Percentiles rank a stretch among this genome's conserved stretches.
Conservation (phyloP, 2,797 vertebrate species). For the Arrhamphus sclerolepis region DNA sequence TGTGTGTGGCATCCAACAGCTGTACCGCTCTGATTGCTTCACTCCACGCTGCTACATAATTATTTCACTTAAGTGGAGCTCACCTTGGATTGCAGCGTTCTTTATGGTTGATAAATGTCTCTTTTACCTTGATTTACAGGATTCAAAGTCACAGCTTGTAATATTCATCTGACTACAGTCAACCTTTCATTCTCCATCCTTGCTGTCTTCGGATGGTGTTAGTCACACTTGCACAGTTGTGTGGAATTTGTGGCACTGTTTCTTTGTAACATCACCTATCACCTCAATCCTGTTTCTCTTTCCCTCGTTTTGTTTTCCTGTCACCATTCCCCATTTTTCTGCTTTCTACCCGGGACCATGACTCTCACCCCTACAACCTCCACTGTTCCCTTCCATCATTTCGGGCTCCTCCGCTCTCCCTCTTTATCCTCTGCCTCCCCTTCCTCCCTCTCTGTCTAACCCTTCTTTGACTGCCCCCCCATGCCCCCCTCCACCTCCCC, state of each 20-base stretch:
- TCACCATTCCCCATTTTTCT: conserved; percentile 65
- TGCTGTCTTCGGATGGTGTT: conserved; percentile 49
- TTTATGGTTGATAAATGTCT: conserved; percentile 33
- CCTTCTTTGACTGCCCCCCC: conserved; percentile 69
- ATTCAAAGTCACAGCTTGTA: conserved; percentile 41
- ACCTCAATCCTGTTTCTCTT: conserved; percentile 78
- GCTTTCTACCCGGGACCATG: conserved; percentile 58
- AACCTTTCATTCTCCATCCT: conserved; percentile 35
- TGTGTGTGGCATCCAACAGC: conserved; percentile 47
- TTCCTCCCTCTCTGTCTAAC: conserved; percentile 37
- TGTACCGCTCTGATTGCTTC: conserved; percentile 49
- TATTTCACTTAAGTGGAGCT: conserved; percentile 31
- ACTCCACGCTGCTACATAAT: conserved; percentile 33
- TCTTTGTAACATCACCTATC: conserved; percentile 67
- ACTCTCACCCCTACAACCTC: conserved; percentile 74
- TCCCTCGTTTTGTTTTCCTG: conserved; percentile 63
- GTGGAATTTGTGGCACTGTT: conserved; percentile 61
- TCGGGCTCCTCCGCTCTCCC: conserved; percentile 59
- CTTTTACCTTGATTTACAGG: conserved; percentile 28
- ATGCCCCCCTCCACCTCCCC: conserved; percentile 37
- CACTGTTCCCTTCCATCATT: conserved; percentile 72
- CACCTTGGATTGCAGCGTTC: conserved; percentile 28
- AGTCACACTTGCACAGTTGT: conserved; percentile 65
- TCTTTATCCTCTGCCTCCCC: conserved; percentile 38
- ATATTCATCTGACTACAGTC: conserved; percentile 32